These are phyloP conservation scores for Drosophila tsacasi DNA, from an alignment of 1,140 invertebrate species.

Conservation along the genomic window DNA sequence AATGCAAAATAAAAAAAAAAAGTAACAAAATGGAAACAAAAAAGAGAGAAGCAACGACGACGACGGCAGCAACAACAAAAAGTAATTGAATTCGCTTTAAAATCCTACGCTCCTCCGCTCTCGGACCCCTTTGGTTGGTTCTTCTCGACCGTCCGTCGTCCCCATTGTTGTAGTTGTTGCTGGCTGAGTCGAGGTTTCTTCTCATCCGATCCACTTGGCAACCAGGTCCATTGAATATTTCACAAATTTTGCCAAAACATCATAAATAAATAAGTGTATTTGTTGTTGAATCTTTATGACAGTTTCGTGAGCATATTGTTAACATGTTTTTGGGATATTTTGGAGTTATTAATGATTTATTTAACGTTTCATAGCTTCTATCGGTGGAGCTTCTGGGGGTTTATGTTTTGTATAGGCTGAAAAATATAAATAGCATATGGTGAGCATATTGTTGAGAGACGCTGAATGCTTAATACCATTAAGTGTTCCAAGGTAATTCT, in stretches of 20 bases:
- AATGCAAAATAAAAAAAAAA: slow-evolving; percentile 71
- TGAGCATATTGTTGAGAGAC: neutral
- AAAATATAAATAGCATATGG: slow-evolving; percentile 5
- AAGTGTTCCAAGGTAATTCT: too few species aligned
- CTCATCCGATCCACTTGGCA: slow-evolving; percentile 46
- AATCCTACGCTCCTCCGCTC: slow-evolving; percentile 57
- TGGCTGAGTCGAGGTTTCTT: slow-evolving; percentile 52
- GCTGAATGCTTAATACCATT: neutral
- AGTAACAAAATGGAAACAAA: slow-evolving; percentile 30
- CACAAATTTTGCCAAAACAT: slow-evolving; percentile 27
- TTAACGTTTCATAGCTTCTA: slow-evolving; percentile 1
- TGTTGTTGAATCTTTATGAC: slow-evolving; percentile 3
- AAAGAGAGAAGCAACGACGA: slow-evolving; percentile 3
- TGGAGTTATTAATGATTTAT: neutral
- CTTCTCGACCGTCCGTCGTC: slow-evolving; percentile 25
- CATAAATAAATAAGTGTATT: slow-evolving; percentile 1
- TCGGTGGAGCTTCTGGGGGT: neutral
- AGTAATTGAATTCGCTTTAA: slow-evolving; percentile 84
- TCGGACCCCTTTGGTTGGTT: slow-evolving; percentile 9
- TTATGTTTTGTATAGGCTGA: neutral
- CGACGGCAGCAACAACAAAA: slow-evolving; percentile 69
- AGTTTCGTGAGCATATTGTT: slow-evolving; percentile 31
- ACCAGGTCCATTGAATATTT: slow-evolving; percentile 19
- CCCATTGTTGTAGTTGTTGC: slow-evolving; percentile 10
- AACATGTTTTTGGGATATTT: neutral